Conservation (phyloP, 2,797 vertebrate genomes). For the Crypturellus tataupa region DNA sequence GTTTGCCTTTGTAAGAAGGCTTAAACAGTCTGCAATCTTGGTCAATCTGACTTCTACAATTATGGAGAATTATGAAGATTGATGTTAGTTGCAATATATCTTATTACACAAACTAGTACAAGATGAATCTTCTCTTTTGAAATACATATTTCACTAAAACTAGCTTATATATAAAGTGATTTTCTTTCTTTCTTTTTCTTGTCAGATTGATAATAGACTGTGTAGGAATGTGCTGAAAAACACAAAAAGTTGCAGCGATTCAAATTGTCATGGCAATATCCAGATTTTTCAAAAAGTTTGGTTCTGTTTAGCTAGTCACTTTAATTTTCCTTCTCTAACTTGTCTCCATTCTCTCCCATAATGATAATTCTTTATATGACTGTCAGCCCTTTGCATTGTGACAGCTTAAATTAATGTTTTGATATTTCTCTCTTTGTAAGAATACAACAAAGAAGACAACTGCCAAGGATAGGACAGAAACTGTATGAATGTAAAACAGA, state of each 20-base stretch:
- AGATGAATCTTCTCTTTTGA: conserved; percentile 33
- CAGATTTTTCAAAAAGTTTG: conserved; percentile 73
- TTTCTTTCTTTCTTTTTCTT: conserved; percentile 53
- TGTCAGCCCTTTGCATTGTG: conserved; percentile 81
- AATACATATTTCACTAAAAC: conserved; percentile 61
- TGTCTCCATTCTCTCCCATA: conserved; percentile 76
- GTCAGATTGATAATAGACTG: conserved; percentile 67
- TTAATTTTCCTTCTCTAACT: conserved; percentile 75
- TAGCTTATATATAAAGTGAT: conserved; percentile 35
- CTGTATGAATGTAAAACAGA: conserved; percentile 72
- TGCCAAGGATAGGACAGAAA: conserved; percentile 75
- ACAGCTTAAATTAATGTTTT: conserved; percentile 82
- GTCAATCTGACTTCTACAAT: conserved; percentile 52
- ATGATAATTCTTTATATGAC: conserved; percentile 78
- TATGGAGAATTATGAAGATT: conserved; percentile 30
- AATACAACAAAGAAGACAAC: conserved; percentile 79
- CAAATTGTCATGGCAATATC: conserved; percentile 73
- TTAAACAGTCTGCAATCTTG: conserved; percentile 56
- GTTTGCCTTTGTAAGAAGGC: not conserved
- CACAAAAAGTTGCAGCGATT: conserved; percentile 60
- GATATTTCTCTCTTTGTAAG: conserved; percentile 78
- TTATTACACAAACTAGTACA: conserved; percentile 46
- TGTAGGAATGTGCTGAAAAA: conserved; percentile 67
- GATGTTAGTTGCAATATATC: conserved; percentile 50
- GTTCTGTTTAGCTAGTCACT: conserved; percentile 79